These are phyloP conservation scores for Cylloceria caligata DNA, from an alignment of 2,888 invertebrate genomes.

Conservation along the genomic window DNA sequence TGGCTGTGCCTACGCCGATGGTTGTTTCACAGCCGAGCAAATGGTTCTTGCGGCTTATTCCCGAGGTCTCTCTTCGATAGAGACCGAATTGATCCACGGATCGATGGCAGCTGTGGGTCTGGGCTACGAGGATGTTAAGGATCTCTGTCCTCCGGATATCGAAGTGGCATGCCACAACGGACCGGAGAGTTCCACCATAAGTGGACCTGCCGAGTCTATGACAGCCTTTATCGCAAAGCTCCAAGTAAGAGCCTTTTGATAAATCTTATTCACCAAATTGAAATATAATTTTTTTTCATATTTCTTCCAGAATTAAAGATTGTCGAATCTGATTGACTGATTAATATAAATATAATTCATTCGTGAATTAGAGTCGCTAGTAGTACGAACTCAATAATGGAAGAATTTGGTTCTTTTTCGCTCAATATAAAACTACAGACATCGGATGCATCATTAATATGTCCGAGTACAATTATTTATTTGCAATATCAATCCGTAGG, in stretches of 20 bases:
- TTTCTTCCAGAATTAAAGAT: no score
- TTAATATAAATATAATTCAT: no score
- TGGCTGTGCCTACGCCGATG: conserved; percentile 98
- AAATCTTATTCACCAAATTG: not conserved
- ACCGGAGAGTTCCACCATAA: conserved; percentile 93
- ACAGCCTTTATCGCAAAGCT: conserved; percentile 88
- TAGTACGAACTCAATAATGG: no score
- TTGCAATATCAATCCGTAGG: conserved; percentile 83
- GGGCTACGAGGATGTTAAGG: conserved; percentile 87
- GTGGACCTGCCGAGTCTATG: conserved; percentile 92
- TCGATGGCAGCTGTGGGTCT: conserved; percentile 96
- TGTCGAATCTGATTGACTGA: no score
- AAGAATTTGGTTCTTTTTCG: no score
- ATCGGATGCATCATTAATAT: no score
- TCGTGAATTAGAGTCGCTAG: no score
- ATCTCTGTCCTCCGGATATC: conserved; percentile 90
- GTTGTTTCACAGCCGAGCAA: conserved; percentile 87
- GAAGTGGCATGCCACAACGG: conserved; percentile 96
- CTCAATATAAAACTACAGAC: no score
- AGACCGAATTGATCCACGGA: conserved; percentile 86
- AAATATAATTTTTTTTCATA: not conserved
- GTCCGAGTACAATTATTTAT: no score
- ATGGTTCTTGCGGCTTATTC: conserved; percentile 79
- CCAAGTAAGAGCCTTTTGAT: conserved; percentile 71
- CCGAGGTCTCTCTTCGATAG: conserved; percentile 78